Conservation (phyloP, 2,113 vertebrate species). For the Setophaga petechia region DNA sequence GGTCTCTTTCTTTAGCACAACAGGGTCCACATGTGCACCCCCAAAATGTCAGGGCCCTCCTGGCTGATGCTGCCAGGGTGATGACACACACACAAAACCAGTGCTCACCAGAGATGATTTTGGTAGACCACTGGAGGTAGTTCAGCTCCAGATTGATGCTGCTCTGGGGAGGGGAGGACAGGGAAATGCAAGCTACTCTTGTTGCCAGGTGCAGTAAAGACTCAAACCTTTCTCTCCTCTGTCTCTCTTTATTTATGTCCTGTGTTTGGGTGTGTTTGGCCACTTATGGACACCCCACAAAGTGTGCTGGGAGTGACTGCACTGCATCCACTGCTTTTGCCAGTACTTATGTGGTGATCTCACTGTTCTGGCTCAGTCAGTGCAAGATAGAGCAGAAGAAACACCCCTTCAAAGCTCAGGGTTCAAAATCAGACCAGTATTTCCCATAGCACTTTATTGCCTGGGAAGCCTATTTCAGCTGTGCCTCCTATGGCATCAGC, state of each 20-base stretch:
- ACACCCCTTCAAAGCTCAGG: neutral
- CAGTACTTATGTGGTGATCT: neutral
- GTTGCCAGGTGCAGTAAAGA: neutral
- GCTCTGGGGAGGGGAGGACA: neutral
- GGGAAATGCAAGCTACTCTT: neutral
- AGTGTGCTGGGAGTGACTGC: fast-evolving
- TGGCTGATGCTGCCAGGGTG: fast-evolving
- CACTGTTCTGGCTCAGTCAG: neutral
- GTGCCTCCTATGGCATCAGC: neutral
- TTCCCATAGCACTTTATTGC: neutral
- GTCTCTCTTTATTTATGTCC: fast-evolving
- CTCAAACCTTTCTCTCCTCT: neutral
- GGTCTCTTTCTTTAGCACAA: neutral
- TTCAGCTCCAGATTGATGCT: neutral
- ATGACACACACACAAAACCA: neutral
- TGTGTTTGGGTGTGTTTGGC: neutral
- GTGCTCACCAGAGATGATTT: neutral
- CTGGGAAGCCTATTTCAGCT: neutral
- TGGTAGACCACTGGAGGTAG: neutral
- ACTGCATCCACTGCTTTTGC: neutral
- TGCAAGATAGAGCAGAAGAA: neutral
- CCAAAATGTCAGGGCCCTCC: neutral
- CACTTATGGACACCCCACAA: neutral
- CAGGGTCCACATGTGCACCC: neutral
- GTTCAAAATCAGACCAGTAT: neutral